Evolutionary conservation across 2,113 vertebrate species (phyloP), one percentile per base, ranked within the genome.

Genomic region (Neolamprologus tretocephalus): DNA sequence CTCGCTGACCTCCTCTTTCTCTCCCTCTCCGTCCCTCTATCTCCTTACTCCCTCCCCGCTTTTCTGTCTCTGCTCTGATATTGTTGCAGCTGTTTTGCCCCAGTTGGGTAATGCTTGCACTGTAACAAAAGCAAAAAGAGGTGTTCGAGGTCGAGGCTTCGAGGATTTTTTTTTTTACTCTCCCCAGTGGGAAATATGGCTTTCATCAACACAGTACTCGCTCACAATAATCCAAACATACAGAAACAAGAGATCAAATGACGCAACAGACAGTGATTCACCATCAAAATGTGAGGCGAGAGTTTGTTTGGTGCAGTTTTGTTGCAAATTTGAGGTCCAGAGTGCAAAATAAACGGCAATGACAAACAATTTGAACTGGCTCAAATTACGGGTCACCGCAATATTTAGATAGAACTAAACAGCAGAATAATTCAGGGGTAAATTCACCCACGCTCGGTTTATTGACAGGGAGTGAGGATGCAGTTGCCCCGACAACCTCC

Each of bases 41-140:
- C 82, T 33, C 26, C 71, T 51, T 7, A 4, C 79, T 19, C 89
- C 51, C 82, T n/a, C 53, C 16, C 73, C 8, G 5, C 6, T 42
- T 71, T 45, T 28, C n/a, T 63, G 23, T 16, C 9, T 47, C 81
- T 28, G 14, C n/a, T 81, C 88, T 87, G 31, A 83, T 89, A 84
- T 90, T 91, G 91, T 45, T 86, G 90, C 91, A 92, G 90, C 88
- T 92, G 89, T 84, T 83, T 58, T 9, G 68, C 61, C 53, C 66
- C 33, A 37, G 31, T 84, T 75, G 89, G 66, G 81, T 37, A 73
- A 87, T 8, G 26, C 68, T 88, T 5, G 4, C 7, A 16, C 61
- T 57, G 45, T 5, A 8, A 21, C 45, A 7, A 63, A 86, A 42
- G 78, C 89, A 8, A 28, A 47, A 35, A 54, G 21, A 78, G 87